phyloP scores from a whole-genome alignment of 2,113 vertebrate species.

The Tonatia bakeri region DNA sequence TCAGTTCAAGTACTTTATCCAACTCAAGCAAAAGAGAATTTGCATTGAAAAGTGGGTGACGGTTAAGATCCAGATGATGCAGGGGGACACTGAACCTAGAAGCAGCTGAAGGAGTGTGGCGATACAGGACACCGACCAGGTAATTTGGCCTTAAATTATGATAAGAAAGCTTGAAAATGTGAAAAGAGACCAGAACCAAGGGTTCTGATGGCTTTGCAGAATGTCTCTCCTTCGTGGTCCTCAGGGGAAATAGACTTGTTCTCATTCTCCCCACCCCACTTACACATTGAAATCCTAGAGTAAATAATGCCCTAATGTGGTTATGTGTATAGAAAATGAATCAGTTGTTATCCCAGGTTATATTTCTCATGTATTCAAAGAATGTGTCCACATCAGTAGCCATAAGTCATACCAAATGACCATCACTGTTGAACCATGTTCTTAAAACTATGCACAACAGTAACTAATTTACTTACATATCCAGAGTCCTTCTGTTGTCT shows the following conservation, averaged over 20 bases:
- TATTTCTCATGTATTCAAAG: background rate
- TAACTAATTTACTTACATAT: conserved; percentile 12
- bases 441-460: conserved; percentile 31
- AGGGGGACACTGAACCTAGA: background rate
- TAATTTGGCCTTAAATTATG: background rate
- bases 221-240: background rate
- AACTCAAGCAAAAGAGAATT: background rate
- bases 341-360: background rate
- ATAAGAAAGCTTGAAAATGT: background rate
- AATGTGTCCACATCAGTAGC: background rate
- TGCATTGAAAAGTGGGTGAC: background rate
- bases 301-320: background rate
- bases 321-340: background rate
- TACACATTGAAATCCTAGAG: background rate
- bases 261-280: background rate
- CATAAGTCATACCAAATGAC: conserved; percentile 48
- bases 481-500: background rate
- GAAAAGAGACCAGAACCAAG: background rate
- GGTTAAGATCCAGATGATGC: background rate
- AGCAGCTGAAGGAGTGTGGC: background rate
- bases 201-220: too few relatives aligned
- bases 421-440: background rate
- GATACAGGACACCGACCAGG: background rate
- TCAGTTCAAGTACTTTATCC: background rate
- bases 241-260: background rate